Evolutionary conservation across 2,797 vertebrate species (phyloP).

Genomic region (Sebastes oblongus): DNA sequence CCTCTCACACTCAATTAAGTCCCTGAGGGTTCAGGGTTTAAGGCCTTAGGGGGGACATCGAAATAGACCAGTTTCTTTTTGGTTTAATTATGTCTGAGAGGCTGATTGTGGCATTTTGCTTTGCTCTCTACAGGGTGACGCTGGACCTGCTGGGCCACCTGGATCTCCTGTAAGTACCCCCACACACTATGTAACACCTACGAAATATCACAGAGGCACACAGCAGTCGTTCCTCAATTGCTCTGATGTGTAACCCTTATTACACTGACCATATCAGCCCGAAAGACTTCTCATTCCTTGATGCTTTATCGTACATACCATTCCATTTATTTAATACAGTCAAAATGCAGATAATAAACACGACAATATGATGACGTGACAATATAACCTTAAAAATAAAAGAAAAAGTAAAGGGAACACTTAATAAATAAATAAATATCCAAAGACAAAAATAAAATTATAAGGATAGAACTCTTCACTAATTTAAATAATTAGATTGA

Average conservation of each 20-base stretch:
- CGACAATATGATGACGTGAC: too few relatives aligned
- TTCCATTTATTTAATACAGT: too few relatives aligned
- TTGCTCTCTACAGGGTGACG: conserved; percentile 82
- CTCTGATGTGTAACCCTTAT: background rate
- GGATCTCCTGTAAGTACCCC: conserved; percentile 91
- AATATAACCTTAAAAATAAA: too few relatives aligned
- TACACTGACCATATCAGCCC: background rate
- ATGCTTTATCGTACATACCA: background rate
- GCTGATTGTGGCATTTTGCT: conserved; percentile 4
- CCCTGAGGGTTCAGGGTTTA: background rate
- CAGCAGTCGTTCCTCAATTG: background rate
- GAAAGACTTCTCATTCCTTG: background rate
- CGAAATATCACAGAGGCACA: background rate
- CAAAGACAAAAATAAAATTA: too few relatives aligned
- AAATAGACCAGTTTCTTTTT: background rate
- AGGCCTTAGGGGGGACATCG: background rate
- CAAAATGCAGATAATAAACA: too few relatives aligned
- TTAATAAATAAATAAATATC: background rate
- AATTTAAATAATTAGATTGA: too few relatives aligned
- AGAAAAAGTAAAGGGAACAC: too few relatives aligned
- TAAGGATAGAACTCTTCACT: too few relatives aligned
- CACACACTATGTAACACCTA: background rate
- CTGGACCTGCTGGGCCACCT: conserved; percentile 89
- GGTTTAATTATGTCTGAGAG: background rate
- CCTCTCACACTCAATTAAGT: background rate